Base-by-base conservation (phyloP, 2,113 vertebrate genomes). In the Myotis brandtii region DNA sequence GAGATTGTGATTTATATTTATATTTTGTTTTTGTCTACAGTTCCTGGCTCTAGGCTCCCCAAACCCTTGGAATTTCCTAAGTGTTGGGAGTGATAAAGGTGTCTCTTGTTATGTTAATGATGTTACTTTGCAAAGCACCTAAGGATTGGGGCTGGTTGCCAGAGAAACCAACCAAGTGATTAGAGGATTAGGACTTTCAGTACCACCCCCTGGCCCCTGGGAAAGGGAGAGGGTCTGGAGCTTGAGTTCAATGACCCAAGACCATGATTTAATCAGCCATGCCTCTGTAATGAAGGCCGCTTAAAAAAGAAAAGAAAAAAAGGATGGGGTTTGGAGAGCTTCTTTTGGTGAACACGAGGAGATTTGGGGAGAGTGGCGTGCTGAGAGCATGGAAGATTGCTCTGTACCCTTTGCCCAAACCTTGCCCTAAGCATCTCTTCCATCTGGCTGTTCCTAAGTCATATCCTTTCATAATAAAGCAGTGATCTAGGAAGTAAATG, bases 11-110 rank as follows among this genome's bases (percentile, higher is more conserved):
- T 80, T 89, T 79, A 80, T 54, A 81, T 82, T 82, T 62, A 82
- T 62, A 82, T 82, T 82, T 90, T 34, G 75, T 90, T 75, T 90
- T 90, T 80, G 75, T 90, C 75, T 25, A 54, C 32, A 52, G 88
- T 69, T 67, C 62, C 73, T 12, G 48, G 27, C 62, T 80, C 75
- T 12, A 18, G 54, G 88, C 18, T 43, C 76, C 62, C n/a, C 13
- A 43, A 54, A 25, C 25, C 27, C 75, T 80, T 80, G 75, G 88
- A 80, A 90, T 90, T 80, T 80, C 75, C 75, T 21, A 23, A 90
- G 75, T 67, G 27, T 20, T 18, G 48, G 27, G 48, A 54, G 34
- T 6, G 27, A 67, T 54, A 54, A 80, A 80, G 34, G 48, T 90
- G 34, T 69, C 62, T 56, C 77, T 52, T 90, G 64, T 69, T 54